Conservation (phyloP, 2,113 vertebrate species). For the Centropus unirufus region DNA sequence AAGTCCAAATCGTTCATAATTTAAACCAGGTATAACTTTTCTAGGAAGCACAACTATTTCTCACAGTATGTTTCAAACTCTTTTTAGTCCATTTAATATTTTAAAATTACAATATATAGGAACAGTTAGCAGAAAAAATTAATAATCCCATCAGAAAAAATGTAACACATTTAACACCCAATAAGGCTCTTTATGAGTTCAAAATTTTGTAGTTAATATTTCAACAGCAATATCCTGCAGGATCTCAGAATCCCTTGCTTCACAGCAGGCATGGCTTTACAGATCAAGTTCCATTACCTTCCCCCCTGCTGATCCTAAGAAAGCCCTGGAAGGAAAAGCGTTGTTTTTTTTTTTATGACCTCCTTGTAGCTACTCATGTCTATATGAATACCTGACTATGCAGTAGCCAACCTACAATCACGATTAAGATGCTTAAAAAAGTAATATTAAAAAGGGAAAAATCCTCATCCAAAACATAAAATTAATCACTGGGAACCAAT, state of each 20-base stretch:
- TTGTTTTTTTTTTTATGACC: not conserved
- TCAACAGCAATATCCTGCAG: not conserved
- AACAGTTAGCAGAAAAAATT: not conserved
- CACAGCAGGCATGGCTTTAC: not conserved
- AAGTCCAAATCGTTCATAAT: not conserved
- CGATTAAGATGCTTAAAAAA: not conserved
- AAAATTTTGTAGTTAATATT: not conserved
- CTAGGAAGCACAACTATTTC: not conserved
- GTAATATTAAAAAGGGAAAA: not conserved
- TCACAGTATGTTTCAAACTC: not conserved
- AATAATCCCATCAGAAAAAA: not conserved
- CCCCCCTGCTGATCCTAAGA: not conserved
- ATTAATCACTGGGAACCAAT: slow-evolving; percentile 36
- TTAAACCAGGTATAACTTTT: not conserved
- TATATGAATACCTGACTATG: not conserved
- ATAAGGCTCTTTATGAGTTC: not conserved
- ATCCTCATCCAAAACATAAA: not conserved
- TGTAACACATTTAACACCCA: not conserved
- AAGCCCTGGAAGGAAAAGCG: not conserved
- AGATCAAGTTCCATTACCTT: not conserved
- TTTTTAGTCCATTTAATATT: not conserved
- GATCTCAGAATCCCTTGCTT: not conserved
- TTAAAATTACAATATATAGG: not conserved
- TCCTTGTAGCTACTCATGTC: not conserved
- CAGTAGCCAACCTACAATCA: not conserved